Evolutionary conservation across 2,888 invertebrate genomes (phyloP), one percentile per base, ranked within the genome.

Genomic region (Chesias legatella): DNA sequence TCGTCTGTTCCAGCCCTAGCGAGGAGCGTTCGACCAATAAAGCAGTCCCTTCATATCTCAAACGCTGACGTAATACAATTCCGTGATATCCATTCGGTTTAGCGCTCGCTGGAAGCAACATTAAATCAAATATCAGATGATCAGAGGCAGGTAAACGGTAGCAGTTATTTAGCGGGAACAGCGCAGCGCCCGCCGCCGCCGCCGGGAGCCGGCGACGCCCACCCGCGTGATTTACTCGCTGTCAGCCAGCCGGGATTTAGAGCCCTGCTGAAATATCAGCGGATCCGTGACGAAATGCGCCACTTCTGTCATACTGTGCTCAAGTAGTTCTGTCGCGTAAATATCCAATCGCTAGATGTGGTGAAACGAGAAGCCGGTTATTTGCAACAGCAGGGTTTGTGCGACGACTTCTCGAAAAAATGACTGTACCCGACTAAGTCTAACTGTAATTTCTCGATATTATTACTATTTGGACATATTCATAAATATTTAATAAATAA

Each of bases 51-150:
- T 49, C 43, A 49, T 56, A 57, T 59, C 56, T 59, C 50, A 56
- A 53, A 53, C 44, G 47, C 38, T 55, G 53, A 56, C 54, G 55
- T 48, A 51, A 58, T 53, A 56, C 55, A 52, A 50, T 53, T 51
- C 48, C 43, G 39, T 41, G 48, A 44, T 60, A 63, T 59, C 61
- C 55, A 63, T 56, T 65, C 56, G 60, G 56, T 52, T 64, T 61
- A 59, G 63, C 60, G 62, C 61, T 65, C 59, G 66, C 69, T 67
- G 63, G 67, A 63, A 71, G 73, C 68, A 64, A 66, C 70, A 77
- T 77, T 84, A 85, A 83, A 83, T 84, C 84, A 82, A 75, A 74
- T 83, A 84, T 84, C 83, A 79, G 82, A 81, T 81, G 84, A 83
- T 84, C 84, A 73, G 73, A 64, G 73, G 75, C 78, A 80, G 72